Conservation (phyloP, 2,113 vertebrate species). For the Pionites leucogaster region DNA sequence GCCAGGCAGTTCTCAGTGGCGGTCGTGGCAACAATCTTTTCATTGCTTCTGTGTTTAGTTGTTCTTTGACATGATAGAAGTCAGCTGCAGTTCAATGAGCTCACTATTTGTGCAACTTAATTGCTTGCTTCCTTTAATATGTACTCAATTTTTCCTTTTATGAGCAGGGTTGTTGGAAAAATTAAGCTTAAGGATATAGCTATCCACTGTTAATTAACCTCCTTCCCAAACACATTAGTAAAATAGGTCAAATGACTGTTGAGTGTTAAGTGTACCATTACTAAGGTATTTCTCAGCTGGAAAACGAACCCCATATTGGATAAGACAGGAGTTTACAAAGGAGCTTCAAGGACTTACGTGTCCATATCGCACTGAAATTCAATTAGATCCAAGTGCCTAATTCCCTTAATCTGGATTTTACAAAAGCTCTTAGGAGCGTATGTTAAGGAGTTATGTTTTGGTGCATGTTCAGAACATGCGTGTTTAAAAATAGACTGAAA, state of each 20-base stretch:
- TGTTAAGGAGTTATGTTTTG: neutral
- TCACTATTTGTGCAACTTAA: conserved; percentile 88
- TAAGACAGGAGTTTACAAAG: conserved; percentile 36
- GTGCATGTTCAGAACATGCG: neutral
- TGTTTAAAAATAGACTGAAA: neutral
- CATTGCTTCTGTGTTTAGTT: conserved; percentile 83
- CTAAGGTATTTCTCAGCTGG: conserved; percentile 65
- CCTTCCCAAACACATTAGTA: conserved; percentile 83
- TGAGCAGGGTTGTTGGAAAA: conserved; percentile 82
- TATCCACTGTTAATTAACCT: conserved; percentile 84
- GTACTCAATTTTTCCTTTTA: conserved; percentile 86
- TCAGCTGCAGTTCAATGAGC: conserved; percentile 84
- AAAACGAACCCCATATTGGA: conserved; percentile 50
- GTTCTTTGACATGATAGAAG: conserved; percentile 87
- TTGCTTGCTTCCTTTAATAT: conserved; percentile 91
- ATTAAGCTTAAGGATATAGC: conserved; percentile 79
- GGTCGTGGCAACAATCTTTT: conserved; percentile 85
- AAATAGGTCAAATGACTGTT: conserved; percentile 78
- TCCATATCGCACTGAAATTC: neutral
- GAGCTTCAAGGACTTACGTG: conserved; percentile 2
- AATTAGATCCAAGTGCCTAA: neutral
- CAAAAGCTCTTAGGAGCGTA: neutral
- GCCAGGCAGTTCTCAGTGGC: conserved; percentile 87
- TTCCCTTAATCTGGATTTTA: conserved; percentile 48
- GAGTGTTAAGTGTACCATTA: conserved; percentile 77